Evolutionary conservation across 2,113 vertebrate species (phyloP).

Genomic region (Leucosticte australis): DNA sequence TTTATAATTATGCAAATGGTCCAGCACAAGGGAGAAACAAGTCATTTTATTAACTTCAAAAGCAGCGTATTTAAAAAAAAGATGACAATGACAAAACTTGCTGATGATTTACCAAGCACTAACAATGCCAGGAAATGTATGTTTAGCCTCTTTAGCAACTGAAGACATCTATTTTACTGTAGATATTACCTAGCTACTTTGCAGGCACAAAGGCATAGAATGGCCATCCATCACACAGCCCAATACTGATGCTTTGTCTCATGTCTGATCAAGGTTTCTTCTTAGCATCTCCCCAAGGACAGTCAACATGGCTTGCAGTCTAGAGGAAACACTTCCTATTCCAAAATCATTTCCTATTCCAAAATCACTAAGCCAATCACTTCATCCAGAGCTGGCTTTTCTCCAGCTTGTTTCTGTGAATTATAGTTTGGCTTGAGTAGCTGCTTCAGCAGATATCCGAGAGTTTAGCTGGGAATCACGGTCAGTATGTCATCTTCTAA

Average conservation of each 20-base stretch:
- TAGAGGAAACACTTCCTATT: not conserved
- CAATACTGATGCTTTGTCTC: not conserved
- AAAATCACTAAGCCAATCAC: not conserved
- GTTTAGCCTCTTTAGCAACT: not conserved
- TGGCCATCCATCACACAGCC: not conserved
- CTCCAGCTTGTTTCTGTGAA: not conserved
- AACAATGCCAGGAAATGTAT: not conserved
- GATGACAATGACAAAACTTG: not conserved
- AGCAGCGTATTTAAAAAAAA: slow-evolving; percentile 12
- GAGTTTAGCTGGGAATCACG: not conserved
- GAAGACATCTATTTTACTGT: slow-evolving; percentile 1
- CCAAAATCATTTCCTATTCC: not conserved
- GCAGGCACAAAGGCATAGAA: not conserved
- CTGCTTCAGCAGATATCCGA: not conserved
- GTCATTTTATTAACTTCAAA: slow-evolving; percentile 53
- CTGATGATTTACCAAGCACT: not conserved
- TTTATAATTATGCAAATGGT: slow-evolving; percentile 59
- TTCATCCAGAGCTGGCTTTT: not conserved
- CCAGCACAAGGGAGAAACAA: slow-evolving; percentile 27
- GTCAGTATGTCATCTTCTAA: not conserved
- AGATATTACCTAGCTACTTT: not conserved
- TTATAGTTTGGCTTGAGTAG: not conserved
- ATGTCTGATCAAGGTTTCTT: not conserved
- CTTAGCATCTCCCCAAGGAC: not conserved
- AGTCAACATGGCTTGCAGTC: not conserved